A percentile compares a stretch with the other conserved stretches of the same genome.
phyloP scores from a whole-genome alignment of 2,888 invertebrate species.

The Heliconius aoede region DNA sequence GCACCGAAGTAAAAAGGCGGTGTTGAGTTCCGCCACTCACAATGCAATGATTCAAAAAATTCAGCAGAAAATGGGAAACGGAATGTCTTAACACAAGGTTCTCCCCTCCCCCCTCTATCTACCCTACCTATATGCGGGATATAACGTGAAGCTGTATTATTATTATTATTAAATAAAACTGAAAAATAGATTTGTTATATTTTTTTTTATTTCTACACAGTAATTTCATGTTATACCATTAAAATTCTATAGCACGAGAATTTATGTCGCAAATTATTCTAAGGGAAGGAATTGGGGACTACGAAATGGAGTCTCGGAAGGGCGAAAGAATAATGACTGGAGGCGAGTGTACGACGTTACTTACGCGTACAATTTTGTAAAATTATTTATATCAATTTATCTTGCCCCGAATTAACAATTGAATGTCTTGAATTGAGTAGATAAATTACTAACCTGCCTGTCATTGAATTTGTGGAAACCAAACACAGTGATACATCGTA shows the following conservation, averaged over 20 bases:
- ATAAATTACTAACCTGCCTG: slow-evolving; percentile 22
- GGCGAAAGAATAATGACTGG: slow-evolving; percentile 73
- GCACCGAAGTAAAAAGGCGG: no score
- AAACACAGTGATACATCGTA: slow-evolving; percentile 4
- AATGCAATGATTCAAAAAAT: no score
- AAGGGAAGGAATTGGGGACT: slow-evolving; percentile 73
- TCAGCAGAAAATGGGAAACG: no score
- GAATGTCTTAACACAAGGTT: not conserved
- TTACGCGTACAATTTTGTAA: slow-evolving; percentile 28
- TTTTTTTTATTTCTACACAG: not conserved
- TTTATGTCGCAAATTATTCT: slow-evolving; percentile 26
- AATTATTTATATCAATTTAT: slow-evolving; percentile 36
- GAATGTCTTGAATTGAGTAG: slow-evolving; percentile 18
- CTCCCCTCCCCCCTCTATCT: not conserved
- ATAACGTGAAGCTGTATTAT: not conserved
- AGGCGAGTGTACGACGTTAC: slow-evolving; percentile 52
- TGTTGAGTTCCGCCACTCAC: no score
- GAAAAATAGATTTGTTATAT: not conserved
- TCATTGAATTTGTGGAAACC: slow-evolving; percentile 2
- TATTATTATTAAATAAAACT: not conserved
- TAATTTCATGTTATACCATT: not conserved
- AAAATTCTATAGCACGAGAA: slow-evolving; percentile 9
- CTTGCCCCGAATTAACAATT: slow-evolving; percentile 24
- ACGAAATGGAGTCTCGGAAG: slow-evolving; percentile 71
- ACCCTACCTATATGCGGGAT: not conserved